phyloP scores from a whole-genome alignment of 2,888 invertebrate genomes.

The Drosophila mimica region DNA sequence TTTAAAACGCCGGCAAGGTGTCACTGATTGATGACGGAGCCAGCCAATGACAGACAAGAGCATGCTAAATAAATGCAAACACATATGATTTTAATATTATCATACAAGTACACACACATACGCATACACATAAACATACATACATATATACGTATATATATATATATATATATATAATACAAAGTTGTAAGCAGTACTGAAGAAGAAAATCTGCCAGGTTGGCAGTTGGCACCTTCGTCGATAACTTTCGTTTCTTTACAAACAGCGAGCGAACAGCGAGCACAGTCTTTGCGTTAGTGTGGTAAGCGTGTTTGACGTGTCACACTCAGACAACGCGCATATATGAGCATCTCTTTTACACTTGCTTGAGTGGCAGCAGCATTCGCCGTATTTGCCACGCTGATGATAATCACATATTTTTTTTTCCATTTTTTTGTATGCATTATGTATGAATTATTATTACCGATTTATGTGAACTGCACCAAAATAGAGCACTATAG shows the following conservation, averaged over 20 bases:
- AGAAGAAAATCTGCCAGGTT: slow-evolving; percentile 84
- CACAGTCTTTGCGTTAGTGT: slow-evolving; percentile 42
- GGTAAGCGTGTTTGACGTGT: slow-evolving; percentile 73
- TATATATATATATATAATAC: slow-evolving; percentile 17
- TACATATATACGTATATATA: neutral
- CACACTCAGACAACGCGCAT: slow-evolving; percentile 56
- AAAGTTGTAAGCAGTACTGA: slow-evolving; percentile 14
- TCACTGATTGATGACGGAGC: slow-evolving; percentile 47
- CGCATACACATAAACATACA: neutral
- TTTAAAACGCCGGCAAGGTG: slow-evolving; percentile 54
- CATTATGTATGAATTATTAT: slow-evolving; percentile 11
- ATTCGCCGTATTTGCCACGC: slow-evolving; percentile 70
- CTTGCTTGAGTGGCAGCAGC: slow-evolving; percentile 57
- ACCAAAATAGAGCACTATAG: slow-evolving; percentile 2
- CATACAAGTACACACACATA: neutral
- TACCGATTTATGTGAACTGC: neutral
- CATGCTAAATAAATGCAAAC: slow-evolving; percentile 15
- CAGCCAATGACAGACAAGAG: neutral
- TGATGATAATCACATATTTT: slow-evolving; percentile 59
- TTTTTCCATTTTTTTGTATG: slow-evolving; percentile 4
- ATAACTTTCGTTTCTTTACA: slow-evolving; percentile 82
- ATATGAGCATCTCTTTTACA: slow-evolving; percentile 68
- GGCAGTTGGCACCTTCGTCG: slow-evolving; percentile 85
- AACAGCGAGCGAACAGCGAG: neutral
- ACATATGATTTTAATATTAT: neutral